Conservation (phyloP, 2,888 invertebrate species). For the Cotesia congregata region DNA sequence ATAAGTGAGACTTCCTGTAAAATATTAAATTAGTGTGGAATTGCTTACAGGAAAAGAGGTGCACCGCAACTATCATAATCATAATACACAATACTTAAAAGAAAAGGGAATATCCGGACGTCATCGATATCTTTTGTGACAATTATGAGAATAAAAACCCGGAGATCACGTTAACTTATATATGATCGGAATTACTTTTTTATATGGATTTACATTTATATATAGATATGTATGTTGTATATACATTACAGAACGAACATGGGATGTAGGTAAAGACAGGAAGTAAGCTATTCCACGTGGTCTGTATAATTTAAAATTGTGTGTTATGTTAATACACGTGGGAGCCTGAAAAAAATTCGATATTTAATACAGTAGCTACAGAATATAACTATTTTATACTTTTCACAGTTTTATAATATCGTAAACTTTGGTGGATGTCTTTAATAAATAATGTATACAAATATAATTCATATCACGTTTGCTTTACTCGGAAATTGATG, state of each 20-base stretch:
- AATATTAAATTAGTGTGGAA: neutral
- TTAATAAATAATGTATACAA: constrained; percentile 4
- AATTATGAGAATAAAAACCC: constrained; percentile 9
- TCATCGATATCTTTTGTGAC: constrained; percentile 33
- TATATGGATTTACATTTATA: neutral
- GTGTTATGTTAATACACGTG: constrained; percentile 28
- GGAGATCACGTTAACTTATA: constrained; percentile 9
- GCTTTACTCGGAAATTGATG: constrained; percentile 54
- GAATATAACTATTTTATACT: constrained; percentile 15
- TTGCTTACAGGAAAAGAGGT: constrained; percentile 62
- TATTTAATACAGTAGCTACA: neutral
- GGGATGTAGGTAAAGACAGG: constrained; percentile 25
- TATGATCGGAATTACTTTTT: neutral
- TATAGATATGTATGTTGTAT: neutral
- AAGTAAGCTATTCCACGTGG: constrained; percentile 24
- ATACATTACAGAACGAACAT: constrained; percentile 4
- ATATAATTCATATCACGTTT: constrained; percentile 64
- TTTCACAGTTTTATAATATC: constrained; percentile 23
- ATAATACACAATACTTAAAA: neutral
- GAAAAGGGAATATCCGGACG: constrained; percentile 58
- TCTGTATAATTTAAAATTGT: constrained; percentile 7
- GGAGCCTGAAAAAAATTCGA: neutral
- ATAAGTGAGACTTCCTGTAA: neutral
- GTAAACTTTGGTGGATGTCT: constrained; percentile 31
- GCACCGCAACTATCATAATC: constrained; percentile 62